Evolutionary conservation across 2,888 invertebrate genomes (phyloP), one percentile per base, ranked within the genome.

Genomic region (Clepsis dumicolana): DNA sequence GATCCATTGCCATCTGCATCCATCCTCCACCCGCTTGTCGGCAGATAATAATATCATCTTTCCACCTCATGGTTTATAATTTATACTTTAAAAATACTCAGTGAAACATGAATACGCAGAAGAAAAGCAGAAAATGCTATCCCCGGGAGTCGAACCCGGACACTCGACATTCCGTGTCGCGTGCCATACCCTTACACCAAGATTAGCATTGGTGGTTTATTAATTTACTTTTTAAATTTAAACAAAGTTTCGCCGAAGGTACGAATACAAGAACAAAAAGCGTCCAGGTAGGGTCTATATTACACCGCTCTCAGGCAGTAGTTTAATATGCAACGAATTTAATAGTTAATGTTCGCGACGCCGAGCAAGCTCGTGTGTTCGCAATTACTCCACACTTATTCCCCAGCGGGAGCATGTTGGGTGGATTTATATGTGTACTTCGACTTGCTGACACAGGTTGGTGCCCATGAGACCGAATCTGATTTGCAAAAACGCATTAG

Each of bases 321-420:
- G 88, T 91, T 89, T 91, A 91, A 91, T 91, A 93, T 93, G 91
- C 92, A 93, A 91, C 91, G 93, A 93, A 90, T 92, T 93, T 92
- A 93, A 93, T 92, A 93, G 90, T 92, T 93, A 91, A 93, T 91
- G 91, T 86, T 83, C 82, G 78, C 86, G 90, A 89, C 89, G 87
- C 83, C 82, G 83, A 82, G 85, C 80, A 80, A 82, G 80, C 86
- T 85, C 86, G 83, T 87, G 84, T 87, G 88, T 80, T 88, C 84
- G 85, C 90, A 92, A 93, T 92, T 92, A 91, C 92, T 89, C 86
- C 83, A 86, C 89, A 90, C 90, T 89, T 88, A 86, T 87, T 87
- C 91, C 87, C 90, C 61, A 67, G 86, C 80, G 89, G 78, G 81
- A 70, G 77, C 77, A 79, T 79, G 83, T 81, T 84, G 81, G 82